phyloP scores from a whole-genome alignment of 2,113 vertebrate species.

The Rattus norvegicus region DNA sequence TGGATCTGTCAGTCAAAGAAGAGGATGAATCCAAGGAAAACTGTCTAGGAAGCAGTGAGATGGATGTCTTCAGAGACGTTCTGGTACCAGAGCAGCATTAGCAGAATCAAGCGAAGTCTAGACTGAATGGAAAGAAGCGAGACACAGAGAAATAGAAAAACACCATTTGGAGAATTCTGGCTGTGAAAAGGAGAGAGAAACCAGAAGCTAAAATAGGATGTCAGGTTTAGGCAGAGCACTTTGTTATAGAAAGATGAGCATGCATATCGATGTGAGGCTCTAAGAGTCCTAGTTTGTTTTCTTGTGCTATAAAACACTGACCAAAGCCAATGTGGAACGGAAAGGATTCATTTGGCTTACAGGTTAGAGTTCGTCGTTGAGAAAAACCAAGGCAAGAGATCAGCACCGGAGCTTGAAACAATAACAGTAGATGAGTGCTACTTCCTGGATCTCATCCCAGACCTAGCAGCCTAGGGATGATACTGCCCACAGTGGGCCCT shows the following conservation, averaged over 20 bases:
- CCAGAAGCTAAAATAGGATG: neutral
- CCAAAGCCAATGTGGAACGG: no score
- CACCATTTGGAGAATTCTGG: neutral
- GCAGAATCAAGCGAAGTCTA: neutral
- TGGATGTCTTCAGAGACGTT: neutral
- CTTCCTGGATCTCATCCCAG: neutral
- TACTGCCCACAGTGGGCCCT: no score
- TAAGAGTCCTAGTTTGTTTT: neutral
- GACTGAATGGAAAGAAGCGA: neutral
- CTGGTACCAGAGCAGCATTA: neutral
- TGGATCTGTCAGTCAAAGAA: neutral
- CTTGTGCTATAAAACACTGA: neutral
- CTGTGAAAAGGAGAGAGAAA: neutral
- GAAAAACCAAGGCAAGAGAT: neutral
- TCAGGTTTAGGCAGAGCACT: neutral
- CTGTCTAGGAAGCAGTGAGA: neutral
- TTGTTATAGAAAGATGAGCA: neutral
- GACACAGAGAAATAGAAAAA: neutral
- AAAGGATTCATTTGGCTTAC: no score
- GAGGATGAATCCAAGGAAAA: neutral
- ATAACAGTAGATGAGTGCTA: neutral
- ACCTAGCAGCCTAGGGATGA: neutral
- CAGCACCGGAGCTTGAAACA: neutral
- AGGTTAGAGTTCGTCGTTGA: neutral
- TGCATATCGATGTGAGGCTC: neutral